A percentile compares a stretch with the other conserved stretches of the same genome.
Evolutionary conservation across 2,888 invertebrate genomes (phyloP).

Genomic region (Cynaeus angustus): DNA sequence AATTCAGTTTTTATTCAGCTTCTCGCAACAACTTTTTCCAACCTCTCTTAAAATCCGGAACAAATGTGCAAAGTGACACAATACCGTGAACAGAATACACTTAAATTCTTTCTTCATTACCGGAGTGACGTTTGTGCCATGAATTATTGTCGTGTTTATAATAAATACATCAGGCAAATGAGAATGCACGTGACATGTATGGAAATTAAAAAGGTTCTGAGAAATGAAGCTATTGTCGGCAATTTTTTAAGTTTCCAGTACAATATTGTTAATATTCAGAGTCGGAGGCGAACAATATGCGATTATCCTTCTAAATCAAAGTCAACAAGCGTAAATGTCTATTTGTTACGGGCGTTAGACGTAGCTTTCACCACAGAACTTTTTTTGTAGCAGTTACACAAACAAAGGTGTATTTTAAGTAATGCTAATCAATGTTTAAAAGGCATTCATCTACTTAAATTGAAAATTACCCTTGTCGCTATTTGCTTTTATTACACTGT

Average conservation of each 20-base stretch:
- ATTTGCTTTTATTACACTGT: too few relatives aligned
- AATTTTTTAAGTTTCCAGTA: background rate
- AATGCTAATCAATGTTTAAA: background rate
- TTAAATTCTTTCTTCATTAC: constrained; percentile 13
- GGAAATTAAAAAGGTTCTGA: constrained; percentile 19
- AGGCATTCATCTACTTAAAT: too few relatives aligned
- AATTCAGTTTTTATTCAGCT: constrained; percentile 29
- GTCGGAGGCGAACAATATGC: constrained; percentile 2
- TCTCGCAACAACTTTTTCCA: constrained; percentile 4
- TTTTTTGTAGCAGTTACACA: background rate
- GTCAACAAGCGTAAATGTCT: background rate
- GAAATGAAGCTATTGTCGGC: constrained; percentile 15
- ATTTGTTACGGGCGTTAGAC: background rate
- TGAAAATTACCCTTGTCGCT: too few relatives aligned
- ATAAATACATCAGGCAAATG: constrained; percentile 35
- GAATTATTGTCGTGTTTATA: constrained; percentile 16
- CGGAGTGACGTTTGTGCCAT: constrained; percentile 10
- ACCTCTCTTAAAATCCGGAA: background rate
- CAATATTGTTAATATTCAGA: background rate
- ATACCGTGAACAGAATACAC: background rate
- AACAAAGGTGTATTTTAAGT: background rate
- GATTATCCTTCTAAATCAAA: background rate
- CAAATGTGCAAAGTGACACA: constrained; percentile 1
- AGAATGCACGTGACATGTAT: constrained; percentile 16
- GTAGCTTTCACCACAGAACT: background rate